Percentiles rank a stretch among this genome's conserved stretches.
These are phyloP conservation scores for Cephalopterus ornatus DNA, from an alignment of 2,113 vertebrate genomes.

Conservation along the genomic window DNA sequence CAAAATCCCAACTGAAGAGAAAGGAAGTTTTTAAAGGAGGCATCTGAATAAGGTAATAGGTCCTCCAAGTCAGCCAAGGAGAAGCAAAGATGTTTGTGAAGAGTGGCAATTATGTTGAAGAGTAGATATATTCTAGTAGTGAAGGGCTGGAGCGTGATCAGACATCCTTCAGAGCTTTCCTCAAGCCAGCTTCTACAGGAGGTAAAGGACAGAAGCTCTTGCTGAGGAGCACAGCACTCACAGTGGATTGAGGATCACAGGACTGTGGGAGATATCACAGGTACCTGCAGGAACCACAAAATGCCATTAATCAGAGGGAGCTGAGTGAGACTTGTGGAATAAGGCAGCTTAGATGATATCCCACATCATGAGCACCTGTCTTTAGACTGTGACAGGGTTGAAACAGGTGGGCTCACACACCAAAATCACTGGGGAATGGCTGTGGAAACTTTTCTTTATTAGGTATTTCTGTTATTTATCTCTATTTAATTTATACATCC, in stretches of 20 bases:
- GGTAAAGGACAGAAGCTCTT: neutral
- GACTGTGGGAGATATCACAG: fast-evolving
- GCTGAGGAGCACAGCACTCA: neutral
- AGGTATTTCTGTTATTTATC: neutral
- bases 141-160: neutral
- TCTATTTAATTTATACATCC: neutral
- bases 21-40: neutral
- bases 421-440: neutral
- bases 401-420: neutral
- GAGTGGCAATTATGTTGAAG: neutral
- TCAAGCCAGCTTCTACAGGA: neutral
- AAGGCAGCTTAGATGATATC: neutral
- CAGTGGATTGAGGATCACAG: neutral
- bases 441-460: neutral
- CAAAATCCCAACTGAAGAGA: neutral
- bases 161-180: neutral
- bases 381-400: neutral
- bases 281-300: neutral
- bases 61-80: neutral
- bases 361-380: neutral
- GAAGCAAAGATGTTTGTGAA: neutral
- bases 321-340: neutral
- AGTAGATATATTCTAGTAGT: neutral
- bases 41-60: neutral
- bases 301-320: neutral